Percentiles rank a stretch among this genome's conserved stretches.
Evolutionary conservation across 2,888 invertebrate genomes (phyloP).

Genomic region (Odontocolon sp.): DNA sequence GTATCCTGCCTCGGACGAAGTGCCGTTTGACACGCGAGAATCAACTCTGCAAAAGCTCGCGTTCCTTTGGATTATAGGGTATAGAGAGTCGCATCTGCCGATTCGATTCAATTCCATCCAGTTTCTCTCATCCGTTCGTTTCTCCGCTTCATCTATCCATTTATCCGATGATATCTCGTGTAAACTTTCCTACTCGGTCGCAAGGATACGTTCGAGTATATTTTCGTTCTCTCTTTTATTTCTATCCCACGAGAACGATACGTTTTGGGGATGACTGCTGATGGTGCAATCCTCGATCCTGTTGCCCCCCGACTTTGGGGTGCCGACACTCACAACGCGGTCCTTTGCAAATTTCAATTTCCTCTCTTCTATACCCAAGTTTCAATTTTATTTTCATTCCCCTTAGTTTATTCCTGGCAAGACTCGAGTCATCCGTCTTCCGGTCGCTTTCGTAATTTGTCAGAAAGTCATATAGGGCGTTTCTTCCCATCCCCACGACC

Average conservation of each 20-base stretch:
- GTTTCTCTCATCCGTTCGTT: not conserved
- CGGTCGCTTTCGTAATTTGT: conserved; percentile 55
- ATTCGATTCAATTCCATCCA: conserved; percentile 56
- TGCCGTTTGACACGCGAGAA: conserved; percentile 40
- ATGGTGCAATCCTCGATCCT: not conserved
- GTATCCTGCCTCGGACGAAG: conserved; percentile 4
- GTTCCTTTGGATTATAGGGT: too few species aligned
- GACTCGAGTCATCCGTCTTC: conserved; percentile 59
- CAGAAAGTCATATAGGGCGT: conserved; percentile 50
- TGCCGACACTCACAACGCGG: conserved; percentile 3
- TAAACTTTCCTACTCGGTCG: too few species aligned
- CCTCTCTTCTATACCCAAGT: conserved; percentile 27
- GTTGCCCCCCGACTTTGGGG: conserved; percentile 1
- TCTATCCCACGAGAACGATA: conserved; percentile 78
- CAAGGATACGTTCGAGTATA: too few species aligned
- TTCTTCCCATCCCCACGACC: not conserved
- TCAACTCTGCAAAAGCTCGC: not conserved
- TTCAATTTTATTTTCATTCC: conserved; percentile 41
- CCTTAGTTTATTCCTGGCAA: not conserved
- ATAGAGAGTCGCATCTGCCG: conserved; percentile 8
- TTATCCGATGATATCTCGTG: conserved; percentile 46
- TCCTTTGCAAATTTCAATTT: conserved; percentile 47
- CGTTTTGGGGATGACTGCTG: conserved; percentile 73
- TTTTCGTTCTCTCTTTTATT: conserved; percentile 61
- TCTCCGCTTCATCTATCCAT: conserved; percentile 4